phyloP scores from a whole-genome alignment of 2,797 vertebrate genomes.

The Chiroxiphia lanceolata region DNA sequence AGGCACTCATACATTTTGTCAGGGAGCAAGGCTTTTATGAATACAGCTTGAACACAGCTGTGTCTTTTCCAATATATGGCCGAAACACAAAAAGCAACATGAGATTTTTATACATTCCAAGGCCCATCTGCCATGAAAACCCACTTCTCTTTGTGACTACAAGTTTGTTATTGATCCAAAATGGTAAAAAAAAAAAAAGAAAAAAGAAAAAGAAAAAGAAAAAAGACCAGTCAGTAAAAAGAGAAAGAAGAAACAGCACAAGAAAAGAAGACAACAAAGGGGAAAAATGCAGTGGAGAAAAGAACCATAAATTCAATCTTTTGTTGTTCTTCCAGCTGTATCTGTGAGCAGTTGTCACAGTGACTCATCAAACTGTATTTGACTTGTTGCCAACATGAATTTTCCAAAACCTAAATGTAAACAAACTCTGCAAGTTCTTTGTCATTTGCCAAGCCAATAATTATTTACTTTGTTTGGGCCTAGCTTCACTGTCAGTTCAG shows the following conservation, averaged over 20 bases:
- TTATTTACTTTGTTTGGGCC: slow-evolving; percentile 84
- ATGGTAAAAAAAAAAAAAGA: slow-evolving; percentile 50
- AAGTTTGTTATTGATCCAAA: slow-evolving; percentile 78
- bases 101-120: slow-evolving; percentile 77
- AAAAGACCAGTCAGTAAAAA: neutral
- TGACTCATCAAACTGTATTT: slow-evolving; percentile 83
- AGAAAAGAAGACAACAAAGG: slow-evolving; percentile 75
- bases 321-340: slow-evolving; percentile 85
- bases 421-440: slow-evolving; percentile 83
- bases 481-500: slow-evolving; percentile 81
- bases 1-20: slow-evolving; percentile 43
- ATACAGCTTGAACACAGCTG: slow-evolving; percentile 84
- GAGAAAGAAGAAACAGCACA: slow-evolving; percentile 30
- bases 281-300: slow-evolving; percentile 72
- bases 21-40: slow-evolving; percentile 68
- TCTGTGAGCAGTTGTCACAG: slow-evolving; percentile 87
- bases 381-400: slow-evolving; percentile 81
- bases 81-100: slow-evolving; percentile 78
- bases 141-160: slow-evolving; percentile 73
- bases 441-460: slow-evolving; percentile 80
- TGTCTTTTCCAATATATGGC: slow-evolving; percentile 72
- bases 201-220: neutral
- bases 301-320: slow-evolving; percentile 78
- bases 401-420: slow-evolving; percentile 84
- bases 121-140: slow-evolving; percentile 77